These are phyloP conservation scores for Eupithecia pulchellata DNA, from an alignment of 2,888 invertebrate genomes.

Conservation along the genomic window DNA sequence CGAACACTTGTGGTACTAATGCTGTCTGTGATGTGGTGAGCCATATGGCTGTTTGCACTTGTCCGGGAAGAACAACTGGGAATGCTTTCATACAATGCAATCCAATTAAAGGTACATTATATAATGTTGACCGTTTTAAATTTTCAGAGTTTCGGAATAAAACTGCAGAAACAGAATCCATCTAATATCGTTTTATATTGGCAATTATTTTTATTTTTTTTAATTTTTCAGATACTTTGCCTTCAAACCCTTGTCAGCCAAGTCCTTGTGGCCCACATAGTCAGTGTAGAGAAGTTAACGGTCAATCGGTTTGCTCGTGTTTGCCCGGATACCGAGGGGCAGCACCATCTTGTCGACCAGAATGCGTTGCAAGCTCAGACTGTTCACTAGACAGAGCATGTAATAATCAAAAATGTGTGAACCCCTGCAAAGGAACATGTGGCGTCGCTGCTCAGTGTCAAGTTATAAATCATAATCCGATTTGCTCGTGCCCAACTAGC, in stretches of 20 bases:
- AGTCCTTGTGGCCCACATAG: conserved; percentile 87
- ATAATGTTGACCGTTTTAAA: background rate
- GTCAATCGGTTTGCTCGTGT: conserved; percentile 89
- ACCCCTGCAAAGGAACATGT: conserved; percentile 92
- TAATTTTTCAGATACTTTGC: conserved; percentile 61
- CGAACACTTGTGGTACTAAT: conserved; percentile 90
- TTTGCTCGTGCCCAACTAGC: conserved; percentile 88
- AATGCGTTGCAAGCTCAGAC: conserved; percentile 90
- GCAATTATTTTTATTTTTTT: background rate
- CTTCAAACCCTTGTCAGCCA: conserved; percentile 86
- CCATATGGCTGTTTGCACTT: conserved; percentile 91
- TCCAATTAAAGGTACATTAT: conserved; percentile 81
- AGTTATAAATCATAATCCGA: conserved; percentile 91
- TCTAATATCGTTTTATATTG: background rate
- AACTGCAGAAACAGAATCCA: background rate
- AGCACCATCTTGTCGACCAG: conserved; percentile 89
- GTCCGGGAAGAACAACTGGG: conserved; percentile 88
- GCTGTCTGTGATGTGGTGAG: conserved; percentile 90
- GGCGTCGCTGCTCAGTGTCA: conserved; percentile 90
- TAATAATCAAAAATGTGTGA: conserved; percentile 88
- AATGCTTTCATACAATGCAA: conserved; percentile 89
- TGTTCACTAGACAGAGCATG: conserved; percentile 90
- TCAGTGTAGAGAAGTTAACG: conserved; percentile 86
- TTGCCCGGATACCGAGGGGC: conserved; percentile 87
- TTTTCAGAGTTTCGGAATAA: background rate